phyloP scores from a whole-genome alignment of 2,797 vertebrate species.

The Thalassophryne amazonica region DNA sequence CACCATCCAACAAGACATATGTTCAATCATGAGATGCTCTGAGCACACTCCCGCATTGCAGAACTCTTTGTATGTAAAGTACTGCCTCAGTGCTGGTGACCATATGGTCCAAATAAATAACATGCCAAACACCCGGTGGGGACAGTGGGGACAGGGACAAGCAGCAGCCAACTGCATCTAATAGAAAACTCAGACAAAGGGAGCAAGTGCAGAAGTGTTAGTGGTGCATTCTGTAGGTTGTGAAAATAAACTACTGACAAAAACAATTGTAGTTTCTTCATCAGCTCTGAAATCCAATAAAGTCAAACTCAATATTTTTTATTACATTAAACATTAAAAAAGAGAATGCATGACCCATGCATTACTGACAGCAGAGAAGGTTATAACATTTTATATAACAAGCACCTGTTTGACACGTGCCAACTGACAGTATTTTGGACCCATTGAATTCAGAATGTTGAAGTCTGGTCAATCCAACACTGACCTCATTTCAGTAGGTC shows the following conservation, averaged over 20 bases:
- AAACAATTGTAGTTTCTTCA: too few relatives aligned
- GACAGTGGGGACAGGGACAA: conserved; percentile 25
- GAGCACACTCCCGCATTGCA: conserved; percentile 16
- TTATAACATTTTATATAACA: too few relatives aligned
- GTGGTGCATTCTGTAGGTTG: too few relatives aligned
- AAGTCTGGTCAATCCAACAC: too few relatives aligned
- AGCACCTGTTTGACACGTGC: too few relatives aligned
- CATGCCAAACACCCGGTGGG: conserved; percentile 60
- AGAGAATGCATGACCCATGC: neutral
- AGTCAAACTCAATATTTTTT: too few relatives aligned
- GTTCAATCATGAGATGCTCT: conserved; percentile 14
- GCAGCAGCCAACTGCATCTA: conserved; percentile 21
- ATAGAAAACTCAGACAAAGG: conserved; percentile 22
- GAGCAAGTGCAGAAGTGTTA: conserved; percentile 15
- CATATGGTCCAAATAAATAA: conserved; percentile 49
- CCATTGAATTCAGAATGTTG: too few relatives aligned
- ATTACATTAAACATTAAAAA: too few relatives aligned
- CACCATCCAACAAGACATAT: conserved; percentile 28
- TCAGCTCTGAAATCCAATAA: too few relatives aligned
- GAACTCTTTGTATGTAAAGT: conserved; percentile 37
- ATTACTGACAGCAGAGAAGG: conserved; percentile 6
- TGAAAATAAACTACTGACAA: too few relatives aligned
- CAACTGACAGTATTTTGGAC: too few relatives aligned
- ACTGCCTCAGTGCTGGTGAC: conserved; percentile 30
- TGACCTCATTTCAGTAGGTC: too few relatives aligned